Evolutionary conservation across 2,113 vertebrate genomes (phyloP).

Genomic region (Aphyosemion australe): DNA sequence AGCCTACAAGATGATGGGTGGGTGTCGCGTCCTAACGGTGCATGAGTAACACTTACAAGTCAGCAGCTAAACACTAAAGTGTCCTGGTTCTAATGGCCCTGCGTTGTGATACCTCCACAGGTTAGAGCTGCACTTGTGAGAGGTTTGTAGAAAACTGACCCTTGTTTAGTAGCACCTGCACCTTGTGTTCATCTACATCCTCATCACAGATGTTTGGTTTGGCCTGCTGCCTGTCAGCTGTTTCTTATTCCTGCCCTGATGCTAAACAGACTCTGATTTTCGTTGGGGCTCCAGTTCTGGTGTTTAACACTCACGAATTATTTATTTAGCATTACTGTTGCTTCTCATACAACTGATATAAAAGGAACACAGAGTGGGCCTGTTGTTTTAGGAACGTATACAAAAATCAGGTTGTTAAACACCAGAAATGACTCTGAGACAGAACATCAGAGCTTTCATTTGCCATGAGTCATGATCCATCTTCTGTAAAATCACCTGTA

Average conservation of each 20-base stretch:
- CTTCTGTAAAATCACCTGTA: neutral
- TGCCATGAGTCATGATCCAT: neutral
- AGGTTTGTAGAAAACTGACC: conserved; percentile 85
- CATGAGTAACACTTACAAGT: neutral
- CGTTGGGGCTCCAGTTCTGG: neutral
- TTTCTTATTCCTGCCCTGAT: conserved; percentile 7
- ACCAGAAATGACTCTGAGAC: neutral
- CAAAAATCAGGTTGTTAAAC: neutral
- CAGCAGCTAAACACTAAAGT: conserved; percentile 15
- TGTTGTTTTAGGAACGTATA: neutral
- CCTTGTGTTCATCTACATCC: conserved; percentile 48
- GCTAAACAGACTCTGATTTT: conserved; percentile 1
- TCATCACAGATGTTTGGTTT: conserved; percentile 48
- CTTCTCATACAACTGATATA: too few relatives aligned
- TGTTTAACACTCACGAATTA: neutral
- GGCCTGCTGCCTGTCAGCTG: conserved; percentile 23
- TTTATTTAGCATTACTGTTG: too few relatives aligned
- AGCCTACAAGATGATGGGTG: conserved; percentile 87
- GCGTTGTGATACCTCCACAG: conserved; percentile 84
- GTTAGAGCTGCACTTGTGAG: conserved; percentile 83
- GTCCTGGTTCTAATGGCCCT: conserved; percentile 76
- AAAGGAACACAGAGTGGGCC: too few relatives aligned
- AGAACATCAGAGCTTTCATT: conserved; percentile 20
- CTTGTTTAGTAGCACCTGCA: conserved; percentile 62
- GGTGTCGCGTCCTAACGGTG: conserved; percentile 44